These are phyloP conservation scores for Aplidium turbinatum DNA, from an alignment of 23 tunicate genomes.

Conservation along the genomic window DNA sequence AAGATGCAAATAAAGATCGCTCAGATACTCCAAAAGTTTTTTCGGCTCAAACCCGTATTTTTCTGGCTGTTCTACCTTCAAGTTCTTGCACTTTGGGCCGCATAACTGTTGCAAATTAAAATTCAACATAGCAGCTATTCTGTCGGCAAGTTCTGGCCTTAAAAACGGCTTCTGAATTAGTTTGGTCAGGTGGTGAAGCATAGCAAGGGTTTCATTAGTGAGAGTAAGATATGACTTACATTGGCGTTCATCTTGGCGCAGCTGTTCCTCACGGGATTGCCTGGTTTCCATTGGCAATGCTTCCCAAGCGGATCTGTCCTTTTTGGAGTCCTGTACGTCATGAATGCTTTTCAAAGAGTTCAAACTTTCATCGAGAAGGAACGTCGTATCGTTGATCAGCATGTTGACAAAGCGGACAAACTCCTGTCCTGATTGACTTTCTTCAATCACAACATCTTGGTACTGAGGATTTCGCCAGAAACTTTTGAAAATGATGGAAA, in stretches of 20 bases:
- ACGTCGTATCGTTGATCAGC: slow-evolving; percentile 95
- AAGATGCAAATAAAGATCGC: slow-evolving; percentile 82
- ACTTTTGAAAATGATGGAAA: slow-evolving; percentile 77
- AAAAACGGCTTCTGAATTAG: slow-evolving; percentile 84
- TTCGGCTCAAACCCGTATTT: slow-evolving; percentile 93
- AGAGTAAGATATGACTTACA: slow-evolving; percentile 90
- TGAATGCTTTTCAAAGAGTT: slow-evolving; percentile 80
- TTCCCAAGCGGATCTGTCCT: slow-evolving; percentile 54
- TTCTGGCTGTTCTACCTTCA: slow-evolving; percentile 82
- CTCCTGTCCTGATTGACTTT: slow-evolving; percentile 59
- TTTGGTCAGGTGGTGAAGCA: slow-evolving; percentile 81
- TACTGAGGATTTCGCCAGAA: slow-evolving; percentile 80
- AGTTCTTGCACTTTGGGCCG: slow-evolving; percentile 87
- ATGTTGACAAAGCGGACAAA: slow-evolving; percentile 93
- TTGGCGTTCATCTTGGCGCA: slow-evolving; percentile 90
- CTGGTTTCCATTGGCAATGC: slow-evolving; percentile 39
- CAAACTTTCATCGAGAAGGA: slow-evolving; percentile 86
- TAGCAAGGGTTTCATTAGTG: slow-evolving; percentile 77
- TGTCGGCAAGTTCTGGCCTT: slow-evolving; percentile 91
- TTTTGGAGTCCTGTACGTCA: slow-evolving; percentile 85
- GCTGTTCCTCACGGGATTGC: slow-evolving; percentile 42
- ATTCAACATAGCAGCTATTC: slow-evolving; percentile 93
- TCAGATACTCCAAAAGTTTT: slow-evolving; percentile 64
- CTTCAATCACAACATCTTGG: slow-evolving; percentile 59
- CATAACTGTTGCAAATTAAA: slow-evolving; percentile 87